A percentile compares a stretch with the other conserved stretches of the same genome.
Evolutionary conservation across 2,113 vertebrate species (phyloP).

Genomic region (Hemiscyllium ocellatum): DNA sequence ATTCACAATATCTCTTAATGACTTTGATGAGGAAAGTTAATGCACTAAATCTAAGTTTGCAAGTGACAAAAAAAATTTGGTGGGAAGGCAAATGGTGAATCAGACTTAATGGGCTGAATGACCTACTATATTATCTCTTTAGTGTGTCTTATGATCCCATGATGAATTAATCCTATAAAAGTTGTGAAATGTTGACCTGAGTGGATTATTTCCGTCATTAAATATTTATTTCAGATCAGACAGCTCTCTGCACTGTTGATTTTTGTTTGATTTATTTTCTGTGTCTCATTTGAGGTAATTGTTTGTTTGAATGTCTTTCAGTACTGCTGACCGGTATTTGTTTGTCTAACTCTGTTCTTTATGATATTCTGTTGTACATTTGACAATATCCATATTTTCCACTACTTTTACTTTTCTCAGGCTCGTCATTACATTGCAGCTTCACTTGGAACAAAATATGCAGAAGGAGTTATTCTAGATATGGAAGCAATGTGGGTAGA

Average conservation of each 20-base stretch:
- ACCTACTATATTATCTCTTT: too few relatives aligned
- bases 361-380: neutral
- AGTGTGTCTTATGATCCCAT: neutral
- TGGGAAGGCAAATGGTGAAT: too few relatives aligned
- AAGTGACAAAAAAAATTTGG: too few relatives aligned
- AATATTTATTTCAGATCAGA: neutral
- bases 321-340: neutral
- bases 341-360: neutral
- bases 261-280: neutral
- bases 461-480: constrained; percentile 66
- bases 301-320: neutral
- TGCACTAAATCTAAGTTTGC: too few relatives aligned
- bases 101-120: too few relatives aligned
- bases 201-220: neutral
- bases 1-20: too few relatives aligned
- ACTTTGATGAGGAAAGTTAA: too few relatives aligned
- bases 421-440: constrained; percentile 66
- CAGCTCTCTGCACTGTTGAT: neutral
- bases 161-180: neutral
- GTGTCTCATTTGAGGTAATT: neutral
- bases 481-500: constrained; percentile 67
- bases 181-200: neutral
- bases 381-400: neutral
- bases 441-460: constrained; percentile 63
- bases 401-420: constrained; percentile 45